Conservation (phyloP, 2,888 invertebrate genomes). For the Itoplectis maculator region DNA sequence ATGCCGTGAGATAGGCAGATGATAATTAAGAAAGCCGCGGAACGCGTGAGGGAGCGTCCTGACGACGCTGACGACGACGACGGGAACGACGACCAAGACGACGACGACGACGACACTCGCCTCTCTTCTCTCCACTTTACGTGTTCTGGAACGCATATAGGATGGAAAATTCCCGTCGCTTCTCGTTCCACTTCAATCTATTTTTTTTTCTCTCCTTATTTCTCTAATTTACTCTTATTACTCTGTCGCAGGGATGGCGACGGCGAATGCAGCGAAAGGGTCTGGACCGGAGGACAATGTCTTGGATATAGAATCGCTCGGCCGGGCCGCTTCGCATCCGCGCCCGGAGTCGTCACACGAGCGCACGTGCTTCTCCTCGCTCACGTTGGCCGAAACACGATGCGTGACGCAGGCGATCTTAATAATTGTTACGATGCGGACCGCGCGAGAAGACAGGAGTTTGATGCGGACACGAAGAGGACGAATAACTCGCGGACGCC, state of each 20-base stretch:
- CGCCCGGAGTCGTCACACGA: conserved; percentile 39
- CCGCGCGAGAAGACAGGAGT: background rate
- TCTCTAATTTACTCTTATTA: background rate
- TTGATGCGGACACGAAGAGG: conserved; percentile 23
- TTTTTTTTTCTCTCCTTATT: background rate
- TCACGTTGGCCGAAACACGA: conserved; percentile 58
- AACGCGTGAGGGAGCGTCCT: conserved; percentile 81
- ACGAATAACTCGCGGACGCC: conserved; percentile 18
- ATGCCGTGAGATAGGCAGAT: conserved; percentile 84
- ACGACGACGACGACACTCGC: conserved; percentile 59
- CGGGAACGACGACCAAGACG: conserved; percentile 71
- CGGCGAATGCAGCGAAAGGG: background rate
- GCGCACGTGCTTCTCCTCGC: conserved; percentile 56
- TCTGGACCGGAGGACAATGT: background rate
- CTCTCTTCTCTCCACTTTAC: conserved; percentile 66
- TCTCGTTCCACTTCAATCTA: conserved; percentile 19
- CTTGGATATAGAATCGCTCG: conserved; percentile 6
- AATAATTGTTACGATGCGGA: conserved; percentile 40
- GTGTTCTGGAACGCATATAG: conserved; percentile 8
- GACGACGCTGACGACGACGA: conserved; percentile 68
- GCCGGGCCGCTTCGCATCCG: background rate
- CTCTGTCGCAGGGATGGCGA: background rate
- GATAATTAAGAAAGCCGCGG: conserved; percentile 84
- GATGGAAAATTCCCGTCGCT: conserved; percentile 39
- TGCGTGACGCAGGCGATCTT: conserved; percentile 53